Evolutionary conservation across 2,797 vertebrate genomes (phyloP), one percentile per base, ranked within the genome.

Genomic region (Cirrhinus molitorella): DNA sequence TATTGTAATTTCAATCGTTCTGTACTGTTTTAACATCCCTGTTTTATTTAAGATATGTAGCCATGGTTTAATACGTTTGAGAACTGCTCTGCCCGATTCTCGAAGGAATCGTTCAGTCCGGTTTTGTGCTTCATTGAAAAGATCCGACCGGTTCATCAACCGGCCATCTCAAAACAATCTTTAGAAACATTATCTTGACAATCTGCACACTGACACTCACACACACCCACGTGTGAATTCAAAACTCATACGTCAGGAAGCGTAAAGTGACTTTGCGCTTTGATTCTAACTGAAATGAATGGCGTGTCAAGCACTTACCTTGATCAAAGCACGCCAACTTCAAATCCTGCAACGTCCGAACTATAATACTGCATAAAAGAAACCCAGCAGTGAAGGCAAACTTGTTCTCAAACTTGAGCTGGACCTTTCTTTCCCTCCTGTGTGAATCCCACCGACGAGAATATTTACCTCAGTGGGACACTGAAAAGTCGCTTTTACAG

Each of bases 321-420:
- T 89, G 90, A 92, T 92, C 89, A 81, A 61, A 83, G 87, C 86
- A 25, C 82, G 70, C 67, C 61, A 85, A 85, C 82, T 71, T 82
- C 10, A 81, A 45, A 73, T 55, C 61, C 75, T 40, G 49, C 49
- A 61, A 40, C 28, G 53, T 83, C 47, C 76, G 34, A 16, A 37
- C 43, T 79, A 49, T 11, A 76, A 51, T 25, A 65, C 67, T 34
- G 57, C 75, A 49, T 87, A 82, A 51, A 25, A 40, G 19, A n/a
- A 73, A 10, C 63, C 28, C 23, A 13, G 72, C 71, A 34, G 57
- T 59, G 21, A 25, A 23, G 9, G 40, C 19, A 59, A 59, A 49
- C 40, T 49, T 67, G 51, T 11, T 61, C 68, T 51, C 17, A 37
- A 43, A 74, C 4, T 47, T 57, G n/a, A 67, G 28, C 25, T 57